Percentiles rank a stretch among this genome's conserved stretches.
Evolutionary conservation across 2,113 vertebrate genomes (phyloP).

Genomic region (Felis chaus): DNA sequence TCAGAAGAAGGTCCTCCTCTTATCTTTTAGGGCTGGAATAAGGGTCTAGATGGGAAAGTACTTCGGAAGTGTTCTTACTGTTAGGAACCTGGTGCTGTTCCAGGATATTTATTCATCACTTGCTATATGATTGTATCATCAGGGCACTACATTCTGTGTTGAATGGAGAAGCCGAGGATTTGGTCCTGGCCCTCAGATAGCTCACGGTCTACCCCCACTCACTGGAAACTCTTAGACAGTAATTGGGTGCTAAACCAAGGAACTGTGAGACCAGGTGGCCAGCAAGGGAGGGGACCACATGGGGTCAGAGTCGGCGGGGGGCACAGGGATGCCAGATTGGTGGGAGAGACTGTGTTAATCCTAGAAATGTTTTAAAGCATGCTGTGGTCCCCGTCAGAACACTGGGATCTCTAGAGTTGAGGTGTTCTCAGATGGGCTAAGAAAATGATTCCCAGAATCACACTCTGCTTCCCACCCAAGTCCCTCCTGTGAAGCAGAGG

Average conservation of each 20-base stretch:
- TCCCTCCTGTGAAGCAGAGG: not conserved
- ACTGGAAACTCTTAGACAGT: not conserved
- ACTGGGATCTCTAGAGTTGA: not conserved
- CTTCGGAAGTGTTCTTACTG: not conserved
- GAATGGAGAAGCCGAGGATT: not conserved
- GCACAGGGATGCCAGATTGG: not conserved
- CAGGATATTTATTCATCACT: not conserved
- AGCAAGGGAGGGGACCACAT: not conserved
- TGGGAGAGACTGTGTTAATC: not conserved
- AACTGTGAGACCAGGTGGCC: not conserved
- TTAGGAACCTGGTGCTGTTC: not conserved
- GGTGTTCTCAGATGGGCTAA: not conserved
- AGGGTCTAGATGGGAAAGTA: not conserved
- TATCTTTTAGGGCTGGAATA: not conserved
- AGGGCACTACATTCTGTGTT: not conserved
- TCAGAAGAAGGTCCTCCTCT: not conserved
- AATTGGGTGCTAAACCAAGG: not conserved
- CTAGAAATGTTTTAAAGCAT: not conserved
- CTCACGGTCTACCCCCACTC: not conserved
- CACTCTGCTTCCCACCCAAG: not conserved
- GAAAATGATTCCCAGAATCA: not conserved
- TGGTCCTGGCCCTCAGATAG: not conserved
- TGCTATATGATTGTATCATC: not conserved
- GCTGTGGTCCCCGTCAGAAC: not conserved
- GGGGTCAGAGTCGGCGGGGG: not conserved